These are phyloP conservation scores for Urechis unicinctus DNA, from an alignment of 2,888 invertebrate species.

Conservation along the genomic window DNA sequence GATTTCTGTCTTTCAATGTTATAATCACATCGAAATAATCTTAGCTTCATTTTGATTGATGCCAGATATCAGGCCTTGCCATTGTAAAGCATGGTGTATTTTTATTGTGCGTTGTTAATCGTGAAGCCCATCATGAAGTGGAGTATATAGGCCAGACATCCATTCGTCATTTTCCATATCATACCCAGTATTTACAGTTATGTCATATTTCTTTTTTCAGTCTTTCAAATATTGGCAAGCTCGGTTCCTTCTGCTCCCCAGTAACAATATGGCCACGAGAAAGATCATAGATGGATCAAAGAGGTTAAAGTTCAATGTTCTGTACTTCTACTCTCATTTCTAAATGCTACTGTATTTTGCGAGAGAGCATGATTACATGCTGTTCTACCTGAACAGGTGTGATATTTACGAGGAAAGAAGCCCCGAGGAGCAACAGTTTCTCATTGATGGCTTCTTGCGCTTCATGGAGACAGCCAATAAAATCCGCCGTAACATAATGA, in stretches of 20 bases:
- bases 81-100: not conserved
- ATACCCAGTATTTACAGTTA: too few species aligned
- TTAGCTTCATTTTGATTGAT: too few species aligned
- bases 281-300: constrained; percentile 51
- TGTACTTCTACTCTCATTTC: too few species aligned
- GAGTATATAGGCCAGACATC: too few species aligned
- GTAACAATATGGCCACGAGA: constrained; percentile 69
- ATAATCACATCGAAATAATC: not conserved
- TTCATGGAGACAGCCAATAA: constrained; percentile 83
- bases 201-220: too few species aligned
- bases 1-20: constrained; percentile 5
- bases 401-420: constrained; percentile 74
- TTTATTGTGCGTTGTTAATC: too few species aligned
- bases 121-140: too few species aligned
- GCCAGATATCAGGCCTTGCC: not conserved
- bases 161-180: too few species aligned
- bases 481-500: constrained; percentile 63
- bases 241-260: constrained; percentile 78
- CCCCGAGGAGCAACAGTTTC: constrained; percentile 48
- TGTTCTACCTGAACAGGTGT: constrained; percentile 53
- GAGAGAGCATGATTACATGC: too few species aligned
- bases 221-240: constrained; percentile 85
- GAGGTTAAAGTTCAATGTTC: not conserved
- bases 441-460: constrained; percentile 47
- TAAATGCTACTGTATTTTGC: too few species aligned